A percentile compares a stretch with the other conserved stretches of the same genome.
Evolutionary conservation across 2,888 invertebrate species (phyloP).

Genomic region (Argyra leucocephala): DNA sequence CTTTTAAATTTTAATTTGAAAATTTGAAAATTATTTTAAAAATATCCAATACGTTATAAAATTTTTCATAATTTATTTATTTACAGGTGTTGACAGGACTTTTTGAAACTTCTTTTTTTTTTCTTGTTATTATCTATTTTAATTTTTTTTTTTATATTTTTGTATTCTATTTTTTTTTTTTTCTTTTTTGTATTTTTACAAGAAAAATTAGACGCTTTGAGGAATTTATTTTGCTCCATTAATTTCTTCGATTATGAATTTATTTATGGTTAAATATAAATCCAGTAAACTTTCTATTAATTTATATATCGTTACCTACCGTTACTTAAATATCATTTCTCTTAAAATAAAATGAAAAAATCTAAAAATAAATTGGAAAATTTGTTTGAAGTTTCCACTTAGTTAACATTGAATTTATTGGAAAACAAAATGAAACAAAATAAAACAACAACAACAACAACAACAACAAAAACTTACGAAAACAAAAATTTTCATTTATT

Average conservation of each 20-base stretch:
- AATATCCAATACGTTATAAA: neutral
- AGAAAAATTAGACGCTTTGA: neutral
- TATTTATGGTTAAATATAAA: neutral
- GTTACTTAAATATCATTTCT: neutral
- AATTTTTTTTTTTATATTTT: neutral
- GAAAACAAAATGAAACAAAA: neutral
- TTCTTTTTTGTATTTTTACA: neutral
- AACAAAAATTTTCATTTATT: neutral
- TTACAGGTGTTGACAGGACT: neutral
- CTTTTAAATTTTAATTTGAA: neutral
- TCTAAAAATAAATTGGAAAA: neutral
- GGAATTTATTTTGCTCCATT: neutral
- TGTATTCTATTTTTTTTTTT: neutral
- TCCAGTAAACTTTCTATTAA: neutral
- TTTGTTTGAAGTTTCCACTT: conserved; percentile 1
- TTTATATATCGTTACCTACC: neutral
- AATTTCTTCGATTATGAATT: conserved; percentile 3
- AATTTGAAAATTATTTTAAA: neutral
- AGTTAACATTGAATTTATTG: neutral
- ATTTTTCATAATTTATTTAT: neutral
- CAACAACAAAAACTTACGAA: neutral
- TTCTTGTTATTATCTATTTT: too few species aligned
- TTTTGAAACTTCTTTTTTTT: too few species aligned
- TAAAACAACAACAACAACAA: too few species aligned
- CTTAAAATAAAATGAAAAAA: neutral